Evolutionary conservation across 2,113 vertebrate genomes (phyloP).

Genomic region (Cervus canadensis): DNA sequence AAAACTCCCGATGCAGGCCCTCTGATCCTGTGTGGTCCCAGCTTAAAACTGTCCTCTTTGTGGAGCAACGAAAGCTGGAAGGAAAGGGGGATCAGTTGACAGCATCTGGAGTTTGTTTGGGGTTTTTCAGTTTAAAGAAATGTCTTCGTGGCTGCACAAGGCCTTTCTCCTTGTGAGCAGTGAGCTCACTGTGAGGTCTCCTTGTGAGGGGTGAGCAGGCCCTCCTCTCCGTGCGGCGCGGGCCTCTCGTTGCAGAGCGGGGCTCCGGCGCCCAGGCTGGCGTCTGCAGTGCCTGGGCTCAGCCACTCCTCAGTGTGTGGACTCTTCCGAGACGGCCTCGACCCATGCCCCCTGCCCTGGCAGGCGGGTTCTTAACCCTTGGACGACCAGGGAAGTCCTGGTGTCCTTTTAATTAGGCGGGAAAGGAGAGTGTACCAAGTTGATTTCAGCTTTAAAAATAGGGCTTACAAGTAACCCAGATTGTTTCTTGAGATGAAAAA

Average conservation of each 20-base stretch:
- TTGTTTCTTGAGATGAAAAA: neutral
- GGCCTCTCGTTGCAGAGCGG: neutral
- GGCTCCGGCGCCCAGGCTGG: neutral
- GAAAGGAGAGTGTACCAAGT: neutral
- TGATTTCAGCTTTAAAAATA: neutral
- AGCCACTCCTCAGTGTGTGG: neutral
- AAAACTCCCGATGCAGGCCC: neutral
- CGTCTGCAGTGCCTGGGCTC: neutral
- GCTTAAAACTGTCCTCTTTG: neutral
- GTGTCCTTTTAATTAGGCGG: neutral
- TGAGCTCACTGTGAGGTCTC: too few species aligned
- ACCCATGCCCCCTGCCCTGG: neutral
- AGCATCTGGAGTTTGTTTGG: neutral
- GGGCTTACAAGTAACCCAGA: neutral
- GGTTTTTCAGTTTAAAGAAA: neutral
- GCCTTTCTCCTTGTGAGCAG: neutral
- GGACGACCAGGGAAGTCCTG: neutral
- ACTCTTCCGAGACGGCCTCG: neutral
- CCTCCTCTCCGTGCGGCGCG: fast-evolving
- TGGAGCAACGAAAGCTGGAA: neutral
- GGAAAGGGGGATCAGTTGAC: neutral
- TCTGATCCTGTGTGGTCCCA: neutral
- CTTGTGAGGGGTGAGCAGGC: neutral
- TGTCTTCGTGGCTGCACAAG: fast-evolving
- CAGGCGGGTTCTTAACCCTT: neutral